Percentiles rank a stretch among this genome's conserved stretches.
Conservation (phyloP, 2,888 invertebrate genomes). For the Pilophorus perplexus region DNA sequence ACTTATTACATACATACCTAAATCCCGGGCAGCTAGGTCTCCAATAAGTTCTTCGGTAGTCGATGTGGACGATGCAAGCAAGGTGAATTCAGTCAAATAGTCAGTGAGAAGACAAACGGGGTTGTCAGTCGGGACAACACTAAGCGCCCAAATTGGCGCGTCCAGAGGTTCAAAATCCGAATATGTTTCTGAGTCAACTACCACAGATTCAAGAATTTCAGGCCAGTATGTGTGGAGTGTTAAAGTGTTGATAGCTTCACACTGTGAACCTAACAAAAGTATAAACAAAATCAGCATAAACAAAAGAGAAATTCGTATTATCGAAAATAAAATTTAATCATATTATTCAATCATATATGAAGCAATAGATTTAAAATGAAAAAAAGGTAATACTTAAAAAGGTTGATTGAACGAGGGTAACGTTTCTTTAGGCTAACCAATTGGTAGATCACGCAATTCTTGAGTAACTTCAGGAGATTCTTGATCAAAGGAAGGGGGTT, state of each 20-base stretch:
- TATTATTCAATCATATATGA: background rate
- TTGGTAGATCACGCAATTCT: conserved; percentile 66
- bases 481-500: conserved; percentile 58
- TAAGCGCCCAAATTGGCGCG: conserved; percentile 75
- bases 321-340: conserved; percentile 1
- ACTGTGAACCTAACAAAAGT: conserved; percentile 15
- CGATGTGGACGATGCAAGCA: conserved; percentile 56
- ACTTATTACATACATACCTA: background rate
- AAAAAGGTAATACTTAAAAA: no score
- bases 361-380: background rate
- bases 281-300: conserved; percentile 16
- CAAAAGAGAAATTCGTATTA: background rate
- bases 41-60: conserved; percentile 59
- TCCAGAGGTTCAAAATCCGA: conserved; percentile 81
- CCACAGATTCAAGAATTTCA: conserved; percentile 75
- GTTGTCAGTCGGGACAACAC: conserved; percentile 64
- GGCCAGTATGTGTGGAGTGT: conserved; percentile 69
- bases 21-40: conserved; percentile 51
- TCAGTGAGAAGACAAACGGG: conserved; percentile 75
- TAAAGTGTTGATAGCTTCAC: conserved; percentile 33
- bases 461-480: conserved; percentile 45
- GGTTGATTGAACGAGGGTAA: background rate
- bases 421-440: no score
- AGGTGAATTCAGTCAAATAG: conserved; percentile 68
- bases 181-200: conserved; percentile 83